phyloP scores from a whole-genome alignment of 2,113 vertebrate species.

The Aspiorhynchus laticeps region DNA sequence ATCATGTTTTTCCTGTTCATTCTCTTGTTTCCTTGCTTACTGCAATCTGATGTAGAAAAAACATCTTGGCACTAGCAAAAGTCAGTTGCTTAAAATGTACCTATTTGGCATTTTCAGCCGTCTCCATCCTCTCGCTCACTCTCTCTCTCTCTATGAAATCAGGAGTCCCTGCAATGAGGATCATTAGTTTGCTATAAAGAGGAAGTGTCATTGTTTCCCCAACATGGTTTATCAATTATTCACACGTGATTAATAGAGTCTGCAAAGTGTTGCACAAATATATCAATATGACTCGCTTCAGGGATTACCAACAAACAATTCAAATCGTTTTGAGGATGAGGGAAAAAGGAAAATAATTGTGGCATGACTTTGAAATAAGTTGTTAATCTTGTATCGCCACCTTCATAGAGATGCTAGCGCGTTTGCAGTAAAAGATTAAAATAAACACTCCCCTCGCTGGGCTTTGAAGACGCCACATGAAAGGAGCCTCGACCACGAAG shows the following conservation, averaged over 20 bases:
- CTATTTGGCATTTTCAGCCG: neutral
- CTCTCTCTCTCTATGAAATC: slow-evolving; percentile 28
- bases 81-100: neutral
- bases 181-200: slow-evolving; percentile 57
- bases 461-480: slow-evolving; percentile 40
- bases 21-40: neutral
- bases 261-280: slow-evolving; percentile 46
- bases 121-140: neutral
- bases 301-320: slow-evolving; percentile 42
- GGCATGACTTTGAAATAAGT: slow-evolving; percentile 22
- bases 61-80: neutral
- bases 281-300: slow-evolving; percentile 42
- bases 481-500: neutral
- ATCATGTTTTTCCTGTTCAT: neutral
- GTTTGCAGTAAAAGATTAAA: slow-evolving; percentile 31
- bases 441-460: slow-evolving; percentile 32
- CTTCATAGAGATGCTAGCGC: slow-evolving; percentile 8
- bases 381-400: neutral
- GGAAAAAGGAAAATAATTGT: slow-evolving; percentile 30
- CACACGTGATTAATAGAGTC: slow-evolving; percentile 58
- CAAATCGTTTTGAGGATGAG: slow-evolving; percentile 18
- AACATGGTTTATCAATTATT: slow-evolving; percentile 59
- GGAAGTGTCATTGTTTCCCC: slow-evolving; percentile 54
- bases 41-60: neutral
- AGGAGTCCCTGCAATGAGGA: neutral